Base-by-base conservation (phyloP, 2,797 vertebrate genomes). In the Echeneis naucrates region DNA sequence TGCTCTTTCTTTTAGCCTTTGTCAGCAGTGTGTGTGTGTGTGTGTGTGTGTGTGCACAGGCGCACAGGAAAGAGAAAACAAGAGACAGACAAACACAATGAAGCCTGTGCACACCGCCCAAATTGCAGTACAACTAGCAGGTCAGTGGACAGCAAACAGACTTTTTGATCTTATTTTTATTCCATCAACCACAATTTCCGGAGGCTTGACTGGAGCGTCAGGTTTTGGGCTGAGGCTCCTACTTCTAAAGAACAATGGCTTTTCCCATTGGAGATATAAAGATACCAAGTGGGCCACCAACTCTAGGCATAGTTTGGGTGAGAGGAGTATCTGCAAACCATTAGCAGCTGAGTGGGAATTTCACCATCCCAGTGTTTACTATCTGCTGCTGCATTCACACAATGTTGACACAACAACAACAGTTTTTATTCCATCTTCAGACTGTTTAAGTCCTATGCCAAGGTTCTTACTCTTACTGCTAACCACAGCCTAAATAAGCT, bases 1-100 rank as follows among this genome's bases (percentile, higher is more conserved):
- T 82, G 84, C 75, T 81, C 85, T 80, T 70, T 80, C 68, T 76
- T 87, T 92, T 84, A 80, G 82, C 83, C 85, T 70, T 60, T 63
- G 87, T 94, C 94, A 95, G 93, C 93, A 88, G 50, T 61, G 63
- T 47, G 58, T 78, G 68, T 69, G 54, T 72, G 44, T 65, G 44
- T 68, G 72, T 67, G 60, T 69, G 68, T 58, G 60, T 72, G 71
- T 76, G 52, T 65, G 40, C 44, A 56, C 55, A 75, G 37, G 68
- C 66, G 65, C 12, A 48, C 66, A 77, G 66, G 76, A 79, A 68
- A 76, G 32, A 64, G 54, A 80, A 77, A 86, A 73, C 50, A 72
- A 78, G 71, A 72, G 75, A 61, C 76, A 82, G 72, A 77, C 68
- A 84, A 69, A 89, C 67, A 67, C 51, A 45, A 30, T 67, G 48